Conservation (phyloP, 2,888 invertebrate genomes). For the Drosophila nr. perissopoda region DNA sequence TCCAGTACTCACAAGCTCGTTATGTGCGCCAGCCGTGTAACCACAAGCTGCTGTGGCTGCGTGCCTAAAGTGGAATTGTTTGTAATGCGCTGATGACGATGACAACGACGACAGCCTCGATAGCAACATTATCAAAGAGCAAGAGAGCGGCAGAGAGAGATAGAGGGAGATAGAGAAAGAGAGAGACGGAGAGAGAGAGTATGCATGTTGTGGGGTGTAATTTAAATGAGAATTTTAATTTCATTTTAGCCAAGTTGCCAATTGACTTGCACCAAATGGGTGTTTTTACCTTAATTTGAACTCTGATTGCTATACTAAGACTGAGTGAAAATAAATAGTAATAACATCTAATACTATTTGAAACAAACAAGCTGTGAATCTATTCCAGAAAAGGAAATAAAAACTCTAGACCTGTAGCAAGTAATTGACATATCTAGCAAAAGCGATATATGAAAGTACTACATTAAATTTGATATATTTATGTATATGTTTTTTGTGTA, state of each 20-base stretch:
- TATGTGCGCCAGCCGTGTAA: conserved; percentile 45
- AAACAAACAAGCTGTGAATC: neutral
- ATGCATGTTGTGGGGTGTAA: conserved; percentile 51
- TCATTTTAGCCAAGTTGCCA: conserved; percentile 27
- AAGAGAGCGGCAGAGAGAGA: neutral
- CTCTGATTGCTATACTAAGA: neutral
- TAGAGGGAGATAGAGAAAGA: neutral
- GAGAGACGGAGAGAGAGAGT: neutral
- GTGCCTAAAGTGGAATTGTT: conserved; percentile 76
- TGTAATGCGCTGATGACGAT: conserved; percentile 71
- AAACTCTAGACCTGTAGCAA: neutral
- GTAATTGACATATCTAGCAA: neutral
- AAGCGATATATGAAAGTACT: neutral
- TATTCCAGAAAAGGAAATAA: neutral
- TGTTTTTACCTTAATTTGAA: neutral
- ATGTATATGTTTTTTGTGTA: neutral
- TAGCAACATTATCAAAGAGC: conserved; percentile 9
- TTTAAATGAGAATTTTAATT: conserved; percentile 69
- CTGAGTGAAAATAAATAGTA: neutral
- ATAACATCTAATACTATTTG: neutral
- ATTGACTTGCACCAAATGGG: conserved; percentile 13
- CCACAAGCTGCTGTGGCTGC: conserved; percentile 74
- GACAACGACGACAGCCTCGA: conserved; percentile 31
- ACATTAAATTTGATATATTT: neutral
- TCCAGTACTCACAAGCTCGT: conserved; percentile 26